Percentiles rank a stretch among this genome's conserved stretches.
phyloP scores from a whole-genome alignment of 2,113 vertebrate species.

The Edolisoma coerulescens region DNA sequence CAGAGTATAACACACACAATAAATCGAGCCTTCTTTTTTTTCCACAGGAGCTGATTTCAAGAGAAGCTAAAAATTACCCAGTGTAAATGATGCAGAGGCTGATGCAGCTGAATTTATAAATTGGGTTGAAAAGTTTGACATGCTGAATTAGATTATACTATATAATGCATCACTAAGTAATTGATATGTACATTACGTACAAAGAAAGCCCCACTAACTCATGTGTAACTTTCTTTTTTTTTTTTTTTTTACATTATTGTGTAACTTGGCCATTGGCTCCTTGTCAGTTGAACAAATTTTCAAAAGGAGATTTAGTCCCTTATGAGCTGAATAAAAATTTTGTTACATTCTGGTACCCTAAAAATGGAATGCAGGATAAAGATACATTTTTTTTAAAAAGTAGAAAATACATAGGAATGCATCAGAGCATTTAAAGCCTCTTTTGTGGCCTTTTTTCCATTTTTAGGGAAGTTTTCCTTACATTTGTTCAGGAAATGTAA shows the following conservation, averaged over 20 bases:
- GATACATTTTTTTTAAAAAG: background rate
- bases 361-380: background rate
- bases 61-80: conserved; percentile 48
- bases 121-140: conserved; percentile 50
- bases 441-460: background rate
- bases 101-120: conserved; percentile 53
- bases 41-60: conserved; percentile 8
- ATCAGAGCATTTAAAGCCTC: background rate
- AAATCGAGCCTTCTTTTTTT: background rate
- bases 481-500: background rate
- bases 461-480: conserved; percentile 7
- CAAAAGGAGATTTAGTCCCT: conserved; percentile 13
- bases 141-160: conserved; percentile 44
- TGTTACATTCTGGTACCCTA: background rate
- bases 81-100: conserved; percentile 50
- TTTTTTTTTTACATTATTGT: background rate
- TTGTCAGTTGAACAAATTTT: conserved; percentile 13
- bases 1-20: background rate
- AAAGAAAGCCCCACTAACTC: conserved; percentile 24
- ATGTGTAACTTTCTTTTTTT: background rate
- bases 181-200: conserved; percentile 49
- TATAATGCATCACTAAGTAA: conserved; percentile 47
- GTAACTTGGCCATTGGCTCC: conserved; percentile 10
- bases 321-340: conserved; percentile 23
- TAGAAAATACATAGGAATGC: background rate